Evolutionary conservation across 2,797 vertebrate genomes (phyloP).

Genomic region (Hoplostethus mediterraneus): DNA sequence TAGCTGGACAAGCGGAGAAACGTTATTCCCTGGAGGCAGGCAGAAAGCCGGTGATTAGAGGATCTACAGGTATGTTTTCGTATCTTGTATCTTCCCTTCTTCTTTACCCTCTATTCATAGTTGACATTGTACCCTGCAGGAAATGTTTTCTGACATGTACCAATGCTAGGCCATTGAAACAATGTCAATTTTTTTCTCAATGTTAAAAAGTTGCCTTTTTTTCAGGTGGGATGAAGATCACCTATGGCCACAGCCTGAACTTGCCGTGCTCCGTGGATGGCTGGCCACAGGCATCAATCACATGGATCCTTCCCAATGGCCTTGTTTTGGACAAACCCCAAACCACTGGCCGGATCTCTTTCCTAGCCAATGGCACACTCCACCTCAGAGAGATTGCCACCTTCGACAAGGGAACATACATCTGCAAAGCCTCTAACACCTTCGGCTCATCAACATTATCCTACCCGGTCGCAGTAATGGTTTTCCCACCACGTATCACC

Average conservation of each 20-base stretch:
- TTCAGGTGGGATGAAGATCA: slow-evolving; percentile 81
- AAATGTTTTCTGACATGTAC: too few relatives aligned
- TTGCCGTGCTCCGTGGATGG: slow-evolving; percentile 83
- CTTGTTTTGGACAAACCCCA: slow-evolving; percentile 82
- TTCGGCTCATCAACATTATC: slow-evolving; percentile 82
- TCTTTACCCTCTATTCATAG: too few relatives aligned
- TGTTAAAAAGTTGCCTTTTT: neutral
- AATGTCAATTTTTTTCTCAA: too few relatives aligned
- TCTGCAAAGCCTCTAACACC: slow-evolving; percentile 84
- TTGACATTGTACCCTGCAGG: too few relatives aligned
- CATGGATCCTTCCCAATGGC: slow-evolving; percentile 86
- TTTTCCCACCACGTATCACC: slow-evolving; percentile 84
- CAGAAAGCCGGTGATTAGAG: slow-evolving; percentile 82
- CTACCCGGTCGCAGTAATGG: slow-evolving; percentile 84
- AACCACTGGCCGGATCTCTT: slow-evolving; percentile 72
- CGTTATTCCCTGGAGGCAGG: slow-evolving; percentile 83
- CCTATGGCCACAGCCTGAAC: slow-evolving; percentile 80
- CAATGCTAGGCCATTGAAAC: too few relatives aligned
- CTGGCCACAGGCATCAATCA: slow-evolving; percentile 82
- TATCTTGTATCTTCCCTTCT: too few relatives aligned
- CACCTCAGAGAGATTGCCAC: slow-evolving; percentile 78
- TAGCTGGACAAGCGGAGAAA: slow-evolving; percentile 87
- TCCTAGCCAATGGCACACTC: slow-evolving; percentile 83
- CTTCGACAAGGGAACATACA: slow-evolving; percentile 85
- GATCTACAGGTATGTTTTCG: slow-evolving; percentile 70